Conservation (phyloP, 1,140 invertebrate species). For the Zeugodacus cucurbitae region DNA sequence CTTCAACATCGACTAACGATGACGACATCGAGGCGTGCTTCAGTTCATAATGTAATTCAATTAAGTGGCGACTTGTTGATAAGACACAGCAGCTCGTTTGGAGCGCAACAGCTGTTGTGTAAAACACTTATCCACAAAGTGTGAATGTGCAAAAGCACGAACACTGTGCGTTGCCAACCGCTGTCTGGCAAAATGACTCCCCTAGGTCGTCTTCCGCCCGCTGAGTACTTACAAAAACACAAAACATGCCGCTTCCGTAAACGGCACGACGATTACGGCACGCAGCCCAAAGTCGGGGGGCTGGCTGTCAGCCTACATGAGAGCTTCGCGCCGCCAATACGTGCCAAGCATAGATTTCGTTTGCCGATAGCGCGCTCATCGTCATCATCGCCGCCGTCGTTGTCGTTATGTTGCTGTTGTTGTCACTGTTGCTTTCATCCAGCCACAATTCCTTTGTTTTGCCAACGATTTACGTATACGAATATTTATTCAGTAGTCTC, state of each 20-base stretch:
- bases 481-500: neutral
- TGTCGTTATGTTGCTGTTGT: neutral
- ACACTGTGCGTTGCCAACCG: neutral
- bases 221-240: neutral
- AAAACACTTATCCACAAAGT: neutral
- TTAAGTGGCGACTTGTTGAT: constrained; percentile 24
- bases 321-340: neutral
- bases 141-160: neutral
- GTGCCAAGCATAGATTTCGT: neutral
- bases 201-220: neutral
- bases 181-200: neutral
- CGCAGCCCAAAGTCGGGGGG: neutral
- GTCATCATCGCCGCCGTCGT: neutral
- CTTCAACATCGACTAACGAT: neutral
- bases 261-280: neutral
- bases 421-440: neutral
- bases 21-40: neutral
- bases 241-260: constrained; percentile 20
- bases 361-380: neutral
- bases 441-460: constrained; percentile 2
- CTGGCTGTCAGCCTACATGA: neutral
- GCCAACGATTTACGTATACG: neutral
- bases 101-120: constrained; percentile 21
- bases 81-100: constrained; percentile 6
- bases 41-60: constrained; percentile 30